Percentiles rank a stretch among this genome's conserved stretches.
These are phyloP conservation scores for Xenotilapia leptura DNA, from an alignment of 2,113 vertebrate genomes.

Conservation along the genomic window DNA sequence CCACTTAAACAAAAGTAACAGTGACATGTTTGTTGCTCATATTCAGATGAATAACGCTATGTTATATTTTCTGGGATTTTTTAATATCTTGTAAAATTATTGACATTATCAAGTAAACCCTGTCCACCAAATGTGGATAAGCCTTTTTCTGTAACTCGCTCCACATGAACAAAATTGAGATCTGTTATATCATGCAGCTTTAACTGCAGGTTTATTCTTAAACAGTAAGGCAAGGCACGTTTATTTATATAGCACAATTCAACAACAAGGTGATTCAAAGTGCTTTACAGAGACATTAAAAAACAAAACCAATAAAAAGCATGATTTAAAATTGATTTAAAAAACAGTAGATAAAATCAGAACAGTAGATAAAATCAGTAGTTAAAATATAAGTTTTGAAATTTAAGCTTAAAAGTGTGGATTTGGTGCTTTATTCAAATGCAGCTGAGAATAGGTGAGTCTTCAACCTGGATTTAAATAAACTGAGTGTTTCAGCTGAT, in stretches of 20 bases:
- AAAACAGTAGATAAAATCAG: too few species aligned
- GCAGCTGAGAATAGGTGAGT: neutral
- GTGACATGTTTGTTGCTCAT: neutral
- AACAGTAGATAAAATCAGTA: too few species aligned
- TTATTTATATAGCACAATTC: too few species aligned
- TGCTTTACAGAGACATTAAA: too few species aligned
- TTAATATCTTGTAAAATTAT: neutral
- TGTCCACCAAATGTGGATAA: neutral
- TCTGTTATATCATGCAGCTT: neutral
- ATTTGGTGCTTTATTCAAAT: too few species aligned
- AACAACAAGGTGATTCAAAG: too few species aligned
- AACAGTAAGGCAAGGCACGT: neutral
- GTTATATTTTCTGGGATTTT: neutral
- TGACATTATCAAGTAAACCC: neutral
- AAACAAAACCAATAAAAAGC: neutral
- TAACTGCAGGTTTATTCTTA: neutral
- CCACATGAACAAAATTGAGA: neutral
- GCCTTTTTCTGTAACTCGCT: neutral
- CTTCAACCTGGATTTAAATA: neutral
- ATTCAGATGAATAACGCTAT: neutral
- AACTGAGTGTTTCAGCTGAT: too few species aligned
- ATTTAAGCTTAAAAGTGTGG: too few species aligned
- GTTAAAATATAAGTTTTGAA: too few species aligned
- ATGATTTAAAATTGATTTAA: neutral
- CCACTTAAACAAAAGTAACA: neutral